These are phyloP conservation scores for Hydractinia echinata DNA, from an alignment of 30 jellyfish, hydroid and myxozoan species.

Conservation along the genomic window DNA sequence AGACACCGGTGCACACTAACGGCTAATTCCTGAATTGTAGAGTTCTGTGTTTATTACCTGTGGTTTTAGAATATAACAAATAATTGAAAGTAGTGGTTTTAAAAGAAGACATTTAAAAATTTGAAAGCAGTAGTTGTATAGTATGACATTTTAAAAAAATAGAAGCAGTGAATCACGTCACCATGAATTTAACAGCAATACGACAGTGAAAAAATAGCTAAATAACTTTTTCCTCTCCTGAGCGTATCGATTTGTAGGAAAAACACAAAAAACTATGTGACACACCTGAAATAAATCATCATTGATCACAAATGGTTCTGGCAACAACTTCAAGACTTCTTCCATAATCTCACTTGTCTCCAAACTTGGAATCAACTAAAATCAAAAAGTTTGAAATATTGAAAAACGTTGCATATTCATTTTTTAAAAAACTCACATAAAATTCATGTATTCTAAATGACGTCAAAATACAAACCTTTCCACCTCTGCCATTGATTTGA, in stretches of 20 bases:
- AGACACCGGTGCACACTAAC: too few species aligned
- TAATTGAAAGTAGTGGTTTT: too few species aligned
- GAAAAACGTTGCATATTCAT: neutral
- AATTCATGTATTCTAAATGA: neutral
- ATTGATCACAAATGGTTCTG: constrained; percentile 63
- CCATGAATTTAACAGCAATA: too few species aligned
- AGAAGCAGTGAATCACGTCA: too few species aligned
- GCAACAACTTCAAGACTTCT: constrained; percentile 70
- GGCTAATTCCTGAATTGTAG: too few species aligned
- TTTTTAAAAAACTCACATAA: neutral
- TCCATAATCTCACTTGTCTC: constrained; percentile 61
- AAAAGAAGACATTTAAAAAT: too few species aligned
- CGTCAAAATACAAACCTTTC: constrained; percentile 46
- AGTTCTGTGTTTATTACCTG: too few species aligned
- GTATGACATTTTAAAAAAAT: too few species aligned
- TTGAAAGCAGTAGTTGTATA: too few species aligned
- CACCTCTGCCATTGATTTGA: constrained; percentile 32
- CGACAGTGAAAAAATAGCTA: too few species aligned
- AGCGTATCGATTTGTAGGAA: neutral
- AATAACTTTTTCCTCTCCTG: neutral
- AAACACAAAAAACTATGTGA: neutral
- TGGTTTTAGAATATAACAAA: too few species aligned
- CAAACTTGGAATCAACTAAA: constrained; percentile 35
- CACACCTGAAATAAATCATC: constrained; percentile 58
- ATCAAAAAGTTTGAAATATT: neutral